Evolutionary conservation across 2,888 invertebrate genomes (phyloP), one percentile per base, ranked within the genome.

Genomic region (Tridacna gigas): DNA sequence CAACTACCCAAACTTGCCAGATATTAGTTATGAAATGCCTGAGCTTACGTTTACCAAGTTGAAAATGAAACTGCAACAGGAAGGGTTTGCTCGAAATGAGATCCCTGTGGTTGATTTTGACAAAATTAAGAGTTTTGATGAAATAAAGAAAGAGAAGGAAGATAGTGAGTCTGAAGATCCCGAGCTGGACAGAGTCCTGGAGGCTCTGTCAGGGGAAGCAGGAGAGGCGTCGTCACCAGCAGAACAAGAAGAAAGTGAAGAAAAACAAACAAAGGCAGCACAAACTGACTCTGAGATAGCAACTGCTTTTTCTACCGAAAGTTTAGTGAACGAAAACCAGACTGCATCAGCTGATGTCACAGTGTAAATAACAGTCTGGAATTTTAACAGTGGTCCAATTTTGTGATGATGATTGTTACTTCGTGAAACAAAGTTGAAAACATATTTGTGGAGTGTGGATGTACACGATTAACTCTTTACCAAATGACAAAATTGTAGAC

Each of bases 121-220:
- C 48, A 81, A 79, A 45, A 75, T 86, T 4, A 83, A 83, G 65
- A 67, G 66, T 22, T 45, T 75, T 26, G 82, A 78, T 60, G 86
- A 87, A 25, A 87, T 87, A 12, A 87, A 87, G 69, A 77, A 76
- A 22, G 86, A 87, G 56, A 67, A 77, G 20, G 80, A 67, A 47
- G 75, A 80, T 28, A 67, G 37, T 22, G 81, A 77, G 26, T 77
- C 82, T 25, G 84, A 84, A 15, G 86, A 87, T 66, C 82, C 84
- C 48, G 86, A 86, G 61, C 51, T 84, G n/a, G 60, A 74, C 61
- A 79, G 77, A 20, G 82, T 86, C 12, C 73, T 86, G 20, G 73
- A 86, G 51, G 86, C 60, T 13, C 65, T 84, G 0, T 28, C 75
- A 12, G 75, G 63, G 25, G 51, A 71, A 22, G 71, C 15, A 22